A percentile compares a stretch with the other conserved stretches of the same genome.
Conservation (phyloP, 2,113 vertebrate species). For the Sapayoa aenigma region DNA sequence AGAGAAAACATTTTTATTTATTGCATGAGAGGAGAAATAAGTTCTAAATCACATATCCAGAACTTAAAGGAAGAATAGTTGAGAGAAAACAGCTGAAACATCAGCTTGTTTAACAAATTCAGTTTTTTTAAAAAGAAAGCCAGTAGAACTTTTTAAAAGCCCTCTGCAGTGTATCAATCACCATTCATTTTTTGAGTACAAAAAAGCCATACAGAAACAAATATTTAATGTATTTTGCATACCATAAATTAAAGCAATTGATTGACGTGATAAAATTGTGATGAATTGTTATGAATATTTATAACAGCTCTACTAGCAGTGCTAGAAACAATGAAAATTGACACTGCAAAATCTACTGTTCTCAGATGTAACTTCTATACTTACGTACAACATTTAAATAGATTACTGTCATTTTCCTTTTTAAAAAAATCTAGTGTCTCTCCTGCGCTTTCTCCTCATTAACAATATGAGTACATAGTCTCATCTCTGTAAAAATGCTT, state of each 20-base stretch:
- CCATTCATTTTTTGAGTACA: not conserved
- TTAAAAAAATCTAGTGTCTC: not conserved
- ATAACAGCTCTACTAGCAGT: not conserved
- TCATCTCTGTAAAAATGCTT: constrained; percentile 20
- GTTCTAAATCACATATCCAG: not conserved
- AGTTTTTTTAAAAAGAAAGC: not conserved
- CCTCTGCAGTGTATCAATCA: not conserved
- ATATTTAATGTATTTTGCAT: constrained; percentile 11
- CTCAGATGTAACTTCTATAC: not conserved
- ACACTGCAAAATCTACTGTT: constrained; percentile 2
- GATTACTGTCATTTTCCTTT: not conserved
- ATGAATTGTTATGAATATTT: constrained; percentile 51
- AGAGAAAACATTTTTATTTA: not conserved
- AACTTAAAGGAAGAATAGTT: not conserved
- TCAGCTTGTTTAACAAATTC: not conserved
- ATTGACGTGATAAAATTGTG: not conserved
- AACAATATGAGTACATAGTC: not conserved
- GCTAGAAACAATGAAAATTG: constrained; percentile 13
- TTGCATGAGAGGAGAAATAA: not conserved
- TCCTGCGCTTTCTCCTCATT: not conserved
- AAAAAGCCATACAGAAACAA: constrained; percentile 5
- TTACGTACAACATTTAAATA: not conserved
- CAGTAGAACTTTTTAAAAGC: not conserved
- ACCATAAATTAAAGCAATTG: constrained; percentile 21
- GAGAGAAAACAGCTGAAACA: not conserved